phyloP scores from a whole-genome alignment of 2,113 vertebrate species.

The Amia ocellicauda region DNA sequence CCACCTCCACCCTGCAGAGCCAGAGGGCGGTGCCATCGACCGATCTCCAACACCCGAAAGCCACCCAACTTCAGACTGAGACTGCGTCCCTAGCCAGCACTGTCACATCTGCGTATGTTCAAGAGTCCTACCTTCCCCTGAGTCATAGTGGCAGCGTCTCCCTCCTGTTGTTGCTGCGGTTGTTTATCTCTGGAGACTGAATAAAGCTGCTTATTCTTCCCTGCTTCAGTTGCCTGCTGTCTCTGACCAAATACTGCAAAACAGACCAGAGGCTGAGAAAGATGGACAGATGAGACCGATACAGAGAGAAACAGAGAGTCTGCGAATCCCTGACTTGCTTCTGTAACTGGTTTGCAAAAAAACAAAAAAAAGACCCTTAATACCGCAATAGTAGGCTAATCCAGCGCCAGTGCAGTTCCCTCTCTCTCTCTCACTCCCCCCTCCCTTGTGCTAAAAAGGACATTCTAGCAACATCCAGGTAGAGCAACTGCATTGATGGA shows the following conservation, averaged over 20 bases:
- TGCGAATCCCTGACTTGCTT: not conserved
- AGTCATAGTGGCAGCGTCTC: constrained; percentile 70
- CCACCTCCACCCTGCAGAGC: constrained; percentile 15
- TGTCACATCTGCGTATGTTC: too few species aligned
- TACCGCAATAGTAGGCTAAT: constrained; percentile 41
- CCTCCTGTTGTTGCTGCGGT: constrained; percentile 10
- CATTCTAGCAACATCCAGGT: constrained; percentile 62
- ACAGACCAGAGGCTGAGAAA: too few species aligned
- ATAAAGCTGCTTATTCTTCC: constrained; percentile 2
- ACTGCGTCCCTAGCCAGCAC: not conserved
- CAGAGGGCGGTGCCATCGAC: constrained; percentile 21
- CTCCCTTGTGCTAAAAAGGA: constrained; percentile 39
- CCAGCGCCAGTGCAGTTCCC: constrained; percentile 32
- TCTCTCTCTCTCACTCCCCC: constrained; percentile 44
- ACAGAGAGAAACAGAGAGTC: not conserved
- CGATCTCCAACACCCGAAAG: too few species aligned
- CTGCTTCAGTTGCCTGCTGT: not conserved
- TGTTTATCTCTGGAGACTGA: constrained; percentile 10
- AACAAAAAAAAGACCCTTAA: constrained; percentile 34
- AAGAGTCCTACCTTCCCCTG: constrained; percentile 82
- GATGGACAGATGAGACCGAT: constrained; percentile 5
- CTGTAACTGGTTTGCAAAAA: not conserved
- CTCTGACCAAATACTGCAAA: too few species aligned
- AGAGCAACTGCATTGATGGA: constrained; percentile 34
- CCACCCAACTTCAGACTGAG: too few species aligned